phyloP scores from a whole-genome alignment of 2,113 vertebrate genomes.

The Sturnira hondurensis region DNA sequence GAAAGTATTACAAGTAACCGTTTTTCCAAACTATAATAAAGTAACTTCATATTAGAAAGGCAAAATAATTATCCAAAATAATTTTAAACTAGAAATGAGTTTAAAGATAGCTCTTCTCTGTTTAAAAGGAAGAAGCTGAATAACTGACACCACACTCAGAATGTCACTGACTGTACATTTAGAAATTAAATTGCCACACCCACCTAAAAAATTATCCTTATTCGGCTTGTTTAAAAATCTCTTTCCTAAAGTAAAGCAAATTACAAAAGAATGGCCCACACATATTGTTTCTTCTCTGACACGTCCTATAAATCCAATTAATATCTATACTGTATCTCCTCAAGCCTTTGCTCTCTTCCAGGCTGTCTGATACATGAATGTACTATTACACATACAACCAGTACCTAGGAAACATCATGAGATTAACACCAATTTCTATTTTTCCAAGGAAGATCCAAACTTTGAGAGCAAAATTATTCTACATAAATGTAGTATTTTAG shows the following conservation, averaged over 20 bases:
- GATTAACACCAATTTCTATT: slow-evolving; percentile 14
- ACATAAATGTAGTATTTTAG: neutral
- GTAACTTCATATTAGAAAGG: neutral
- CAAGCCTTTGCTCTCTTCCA: neutral
- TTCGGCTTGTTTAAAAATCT: neutral
- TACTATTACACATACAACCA: neutral
- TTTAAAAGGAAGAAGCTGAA: neutral
- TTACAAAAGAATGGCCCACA: neutral
- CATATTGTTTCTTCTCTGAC: neutral
- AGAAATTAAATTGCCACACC: slow-evolving; percentile 17
- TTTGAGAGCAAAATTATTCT: neutral
- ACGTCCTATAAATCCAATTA: neutral
- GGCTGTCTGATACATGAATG: neutral
- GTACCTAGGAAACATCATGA: neutral
- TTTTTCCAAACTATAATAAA: slow-evolving; percentile 8
- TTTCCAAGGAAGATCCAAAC: neutral
- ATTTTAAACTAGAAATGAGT: slow-evolving; percentile 20
- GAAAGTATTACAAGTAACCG: neutral
- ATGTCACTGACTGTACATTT: neutral
- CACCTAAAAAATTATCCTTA: neutral
- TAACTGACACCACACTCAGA: neutral
- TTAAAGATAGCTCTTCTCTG: neutral
- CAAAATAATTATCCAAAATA: neutral
- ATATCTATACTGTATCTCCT: neutral
- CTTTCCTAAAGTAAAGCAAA: neutral